Evolutionary conservation across 2,113 vertebrate species (phyloP).

Genomic region (Erpornis zantholeuca): DNA sequence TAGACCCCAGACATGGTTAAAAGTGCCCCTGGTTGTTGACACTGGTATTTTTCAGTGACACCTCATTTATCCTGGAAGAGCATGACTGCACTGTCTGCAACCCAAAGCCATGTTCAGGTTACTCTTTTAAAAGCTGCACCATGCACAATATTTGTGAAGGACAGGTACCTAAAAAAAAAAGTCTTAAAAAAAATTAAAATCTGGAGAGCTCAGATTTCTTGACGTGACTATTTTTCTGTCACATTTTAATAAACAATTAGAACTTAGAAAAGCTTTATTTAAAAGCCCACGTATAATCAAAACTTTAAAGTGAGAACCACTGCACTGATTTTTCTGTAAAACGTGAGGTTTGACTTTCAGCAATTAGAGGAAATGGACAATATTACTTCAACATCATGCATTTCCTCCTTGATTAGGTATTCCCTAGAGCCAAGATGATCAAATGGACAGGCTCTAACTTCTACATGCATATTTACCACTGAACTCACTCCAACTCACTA

Average conservation of each 20-base stretch:
- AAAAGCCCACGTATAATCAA: not conserved
- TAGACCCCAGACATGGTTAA: not conserved
- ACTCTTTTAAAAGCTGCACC: not conserved
- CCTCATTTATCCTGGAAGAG: slow-evolving; percentile 21
- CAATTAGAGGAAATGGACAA: not conserved
- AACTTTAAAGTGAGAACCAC: not conserved
- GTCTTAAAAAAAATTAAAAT: not conserved
- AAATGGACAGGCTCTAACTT: not conserved
- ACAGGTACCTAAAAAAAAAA: not conserved
- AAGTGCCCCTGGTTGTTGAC: not conserved
- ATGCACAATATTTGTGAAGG: not conserved
- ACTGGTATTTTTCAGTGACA: slow-evolving; percentile 26
- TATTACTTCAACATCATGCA: not conserved
- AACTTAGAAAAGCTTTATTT: not conserved
- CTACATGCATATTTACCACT: not conserved
- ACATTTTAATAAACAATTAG: not conserved
- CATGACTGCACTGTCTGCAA: not conserved
- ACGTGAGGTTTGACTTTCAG: not conserved
- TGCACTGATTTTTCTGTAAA: not conserved
- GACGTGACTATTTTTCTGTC: not conserved
- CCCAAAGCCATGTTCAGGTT: not conserved
- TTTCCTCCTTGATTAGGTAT: not conserved
- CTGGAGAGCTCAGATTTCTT: not conserved
- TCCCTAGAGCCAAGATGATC: not conserved
- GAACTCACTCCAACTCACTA: not conserved